Evolutionary conservation across 2,888 invertebrate genomes (phyloP), one percentile per base, ranked within the genome.

Genomic region (Leptura quadrifasciata): DNA sequence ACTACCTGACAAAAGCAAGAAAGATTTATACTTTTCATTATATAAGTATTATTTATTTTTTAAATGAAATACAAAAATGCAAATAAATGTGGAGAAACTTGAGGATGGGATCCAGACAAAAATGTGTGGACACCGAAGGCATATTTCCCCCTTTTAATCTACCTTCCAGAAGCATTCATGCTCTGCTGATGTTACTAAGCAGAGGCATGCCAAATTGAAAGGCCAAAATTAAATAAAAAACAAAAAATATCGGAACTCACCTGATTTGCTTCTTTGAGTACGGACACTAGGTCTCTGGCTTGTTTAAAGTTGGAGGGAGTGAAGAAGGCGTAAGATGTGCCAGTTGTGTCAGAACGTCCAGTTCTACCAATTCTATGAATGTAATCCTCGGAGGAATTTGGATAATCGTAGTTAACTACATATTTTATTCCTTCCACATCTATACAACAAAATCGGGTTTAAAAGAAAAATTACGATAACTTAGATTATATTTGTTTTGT

Each of bases 351-450:
- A 63, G 95, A 95, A 70, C 98, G 93, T 70, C 96, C 98, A 54
- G 98, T 98, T 86, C 98, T 94, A 75, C 98, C 98, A 89, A 98
- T 98, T 79, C 98, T 94, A 90, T 98, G 98, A 86, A 98, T 96
- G 89, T 98, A 98, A 90, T 98, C 97, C 89, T 98, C 98, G 71
- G 97, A 96, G 76, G 96, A 97, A 89, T 96, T 95, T 72, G 98
- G 98, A 90, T 97, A 98, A 91, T 98, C 98, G 91, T 95, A 97
- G 91, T 98, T 98, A 89, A 98, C 96, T 81, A 98, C 97, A 91
- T 95, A 97, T 91, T 97, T 97, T 86, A 98, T 97, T 88, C 97
- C 97, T 89, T 97, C 97, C 87, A 98, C 97, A 94, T 98, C 97
- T 98, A 92, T 54, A 75, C 35, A 70, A 67, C 71, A 75, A 79